Percentiles rank a stretch among this genome's conserved stretches.
Conservation (phyloP, 1,140 invertebrate genomes). For the Trigoniulus corallinus region DNA sequence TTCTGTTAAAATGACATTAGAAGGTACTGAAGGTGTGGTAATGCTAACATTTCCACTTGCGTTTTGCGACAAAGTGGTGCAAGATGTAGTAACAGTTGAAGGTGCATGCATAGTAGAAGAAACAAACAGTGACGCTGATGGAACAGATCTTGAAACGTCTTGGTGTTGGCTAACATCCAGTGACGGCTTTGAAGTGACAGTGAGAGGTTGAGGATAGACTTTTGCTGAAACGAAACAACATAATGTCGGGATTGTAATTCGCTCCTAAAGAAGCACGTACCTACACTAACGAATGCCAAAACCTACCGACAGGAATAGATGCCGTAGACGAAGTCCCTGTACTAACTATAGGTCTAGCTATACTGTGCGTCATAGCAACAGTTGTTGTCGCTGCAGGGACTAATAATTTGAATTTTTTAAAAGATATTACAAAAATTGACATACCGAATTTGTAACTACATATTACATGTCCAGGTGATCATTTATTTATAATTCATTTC, state of each 20-base stretch:
- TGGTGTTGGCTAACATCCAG: not conserved
- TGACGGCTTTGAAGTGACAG: not conserved
- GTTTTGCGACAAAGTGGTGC: not conserved
- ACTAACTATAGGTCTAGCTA: not conserved
- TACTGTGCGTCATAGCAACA: not conserved
- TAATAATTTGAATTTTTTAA: not conserved
- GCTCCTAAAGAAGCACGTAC: not conserved
- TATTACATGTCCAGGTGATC: too few species aligned
- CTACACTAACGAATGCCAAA: too few species aligned
- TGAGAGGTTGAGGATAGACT: slow-evolving; percentile 3
- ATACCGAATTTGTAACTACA: not conserved
- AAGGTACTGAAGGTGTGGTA: not conserved
- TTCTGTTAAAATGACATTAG: slow-evolving; percentile 2
- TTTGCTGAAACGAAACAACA: not conserved
- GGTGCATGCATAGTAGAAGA: not conserved
- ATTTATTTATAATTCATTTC: too few species aligned
- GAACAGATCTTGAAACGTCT: not conserved
- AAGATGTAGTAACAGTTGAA: not conserved
- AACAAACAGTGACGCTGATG: not conserved
- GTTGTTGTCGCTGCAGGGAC: not conserved
- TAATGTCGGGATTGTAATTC: not conserved
- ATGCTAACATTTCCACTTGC: not conserved
- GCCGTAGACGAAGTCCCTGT: too few species aligned
- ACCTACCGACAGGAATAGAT: too few species aligned
- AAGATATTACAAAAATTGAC: not conserved